Evolutionary conservation across 2,888 invertebrate genomes (phyloP).

Genomic region (Microctonus aethiopoides): DNA sequence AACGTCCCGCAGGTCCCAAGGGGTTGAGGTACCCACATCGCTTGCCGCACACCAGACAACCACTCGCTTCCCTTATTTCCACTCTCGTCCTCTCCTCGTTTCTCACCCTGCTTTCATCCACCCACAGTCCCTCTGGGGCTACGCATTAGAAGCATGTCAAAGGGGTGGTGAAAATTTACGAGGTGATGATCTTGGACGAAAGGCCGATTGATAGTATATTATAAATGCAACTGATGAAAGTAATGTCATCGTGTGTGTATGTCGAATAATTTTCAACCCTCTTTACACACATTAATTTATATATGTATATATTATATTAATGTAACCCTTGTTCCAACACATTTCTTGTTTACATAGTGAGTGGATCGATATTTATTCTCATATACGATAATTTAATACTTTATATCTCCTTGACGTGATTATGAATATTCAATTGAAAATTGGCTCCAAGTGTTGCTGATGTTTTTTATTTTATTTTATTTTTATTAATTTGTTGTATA

Average conservation of each 20-base stretch:
- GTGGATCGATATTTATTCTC: background rate
- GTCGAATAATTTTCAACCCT: background rate
- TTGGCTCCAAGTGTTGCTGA: no score
- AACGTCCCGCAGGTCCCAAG: slow-evolving; percentile 63
- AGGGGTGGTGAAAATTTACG: slow-evolving; percentile 64
- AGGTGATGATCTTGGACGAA: slow-evolving; percentile 47
- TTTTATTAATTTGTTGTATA: no score
- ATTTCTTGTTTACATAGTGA: background rate
- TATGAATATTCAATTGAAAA: no score
- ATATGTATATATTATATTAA: no score
- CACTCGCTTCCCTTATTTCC: slow-evolving; percentile 20
- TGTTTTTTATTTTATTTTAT: no score
- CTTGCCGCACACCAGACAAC: slow-evolving; percentile 25
- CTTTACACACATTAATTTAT: background rate
- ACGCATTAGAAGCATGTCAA: slow-evolving; percentile 62
- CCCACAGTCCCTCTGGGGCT: slow-evolving; percentile 43
- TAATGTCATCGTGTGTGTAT: slow-evolving; percentile 28
- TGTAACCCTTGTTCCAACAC: no score
- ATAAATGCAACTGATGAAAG: slow-evolving; percentile 42
- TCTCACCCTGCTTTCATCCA: slow-evolving; percentile 46
- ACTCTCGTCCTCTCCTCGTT: slow-evolving; percentile 40
- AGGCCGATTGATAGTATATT: slow-evolving; percentile 58
- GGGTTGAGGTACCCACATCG: slow-evolving; percentile 46
- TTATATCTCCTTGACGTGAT: background rate
- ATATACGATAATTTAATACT: background rate